These are phyloP conservation scores for Porites australiensis DNA, from an alignment of 64 coral and sea anemone species.

Conservation along the genomic window DNA sequence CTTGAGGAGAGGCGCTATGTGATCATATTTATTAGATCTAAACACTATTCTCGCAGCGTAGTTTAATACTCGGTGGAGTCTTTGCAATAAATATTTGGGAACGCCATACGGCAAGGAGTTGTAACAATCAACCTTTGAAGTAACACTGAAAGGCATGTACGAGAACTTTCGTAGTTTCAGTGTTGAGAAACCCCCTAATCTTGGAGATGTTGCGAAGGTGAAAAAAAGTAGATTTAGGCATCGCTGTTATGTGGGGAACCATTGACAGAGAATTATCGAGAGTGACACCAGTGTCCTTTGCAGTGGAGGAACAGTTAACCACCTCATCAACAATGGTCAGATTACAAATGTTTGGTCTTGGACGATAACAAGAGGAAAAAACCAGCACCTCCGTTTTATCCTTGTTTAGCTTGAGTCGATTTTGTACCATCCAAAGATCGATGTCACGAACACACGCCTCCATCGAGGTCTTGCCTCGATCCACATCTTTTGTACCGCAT, in stretches of 20 bases:
- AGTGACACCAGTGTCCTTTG: constrained; percentile 19
- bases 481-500: background rate
- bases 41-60: constrained; percentile 23
- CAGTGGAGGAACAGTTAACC: constrained; percentile 11
- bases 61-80: constrained; percentile 10
- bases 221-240: constrained; percentile 30
- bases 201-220: background rate
- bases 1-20: constrained; percentile 24
- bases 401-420: background rate
- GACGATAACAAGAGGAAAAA: constrained; percentile 5
- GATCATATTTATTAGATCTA: constrained; percentile 30
- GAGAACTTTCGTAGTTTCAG: background rate
- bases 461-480: background rate
- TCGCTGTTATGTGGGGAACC: background rate
- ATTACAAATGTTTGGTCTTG: background rate
- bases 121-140: background rate
- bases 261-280: constrained; percentile 16
- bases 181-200: too few relatives aligned
- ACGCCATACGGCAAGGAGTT: constrained; percentile 7
- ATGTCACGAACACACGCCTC: background rate
- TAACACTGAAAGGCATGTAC: background rate
- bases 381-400: too few relatives aligned
- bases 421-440: background rate
- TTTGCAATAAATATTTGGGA: constrained; percentile 6
- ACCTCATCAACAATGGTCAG: constrained; percentile 7